Conservation (phyloP, 2,888 invertebrate species). For the Andrena camellia region DNA sequence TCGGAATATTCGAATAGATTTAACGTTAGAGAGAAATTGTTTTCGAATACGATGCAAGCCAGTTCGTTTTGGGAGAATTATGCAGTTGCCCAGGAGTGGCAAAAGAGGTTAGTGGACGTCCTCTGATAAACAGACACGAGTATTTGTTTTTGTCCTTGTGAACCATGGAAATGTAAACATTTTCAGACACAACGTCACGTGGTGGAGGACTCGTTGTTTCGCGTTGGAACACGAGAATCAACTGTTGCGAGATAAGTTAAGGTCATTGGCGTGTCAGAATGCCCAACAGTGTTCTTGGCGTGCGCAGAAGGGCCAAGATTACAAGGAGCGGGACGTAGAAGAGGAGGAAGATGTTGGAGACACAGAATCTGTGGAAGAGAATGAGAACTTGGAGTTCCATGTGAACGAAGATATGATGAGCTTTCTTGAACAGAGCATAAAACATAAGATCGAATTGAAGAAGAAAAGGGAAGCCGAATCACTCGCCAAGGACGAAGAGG, state of each 20-base stretch:
- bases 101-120: slow-evolving; percentile 75
- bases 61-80: slow-evolving; percentile 83
- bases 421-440: slow-evolving; percentile 88
- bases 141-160: neutral
- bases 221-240: slow-evolving; percentile 82
- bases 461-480: slow-evolving; percentile 71
- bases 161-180: neutral
- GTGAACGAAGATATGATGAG: slow-evolving; percentile 89
- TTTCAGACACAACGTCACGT: slow-evolving; percentile 79
- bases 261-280: slow-evolving; percentile 17
- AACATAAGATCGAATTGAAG: slow-evolving; percentile 86
- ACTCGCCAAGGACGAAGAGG: slow-evolving; percentile 37
- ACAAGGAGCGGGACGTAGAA: neutral
- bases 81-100: slow-evolving; percentile 80
- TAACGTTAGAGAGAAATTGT: slow-evolving; percentile 48
- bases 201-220: slow-evolving; percentile 82
- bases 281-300: neutral
- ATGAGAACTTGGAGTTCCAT: slow-evolving; percentile 86
- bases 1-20: slow-evolving; percentile 40
- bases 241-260: slow-evolving; percentile 69
- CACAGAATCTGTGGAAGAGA: slow-evolving; percentile 63
- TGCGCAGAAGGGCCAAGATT: neutral
- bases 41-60: slow-evolving; percentile 76
- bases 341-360: slow-evolving; percentile 33
- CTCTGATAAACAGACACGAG: neutral